Evolutionary conservation across 53 echinoderm and acorn worm species (phyloP).

Genomic region (Echinarachnius parma): DNA sequence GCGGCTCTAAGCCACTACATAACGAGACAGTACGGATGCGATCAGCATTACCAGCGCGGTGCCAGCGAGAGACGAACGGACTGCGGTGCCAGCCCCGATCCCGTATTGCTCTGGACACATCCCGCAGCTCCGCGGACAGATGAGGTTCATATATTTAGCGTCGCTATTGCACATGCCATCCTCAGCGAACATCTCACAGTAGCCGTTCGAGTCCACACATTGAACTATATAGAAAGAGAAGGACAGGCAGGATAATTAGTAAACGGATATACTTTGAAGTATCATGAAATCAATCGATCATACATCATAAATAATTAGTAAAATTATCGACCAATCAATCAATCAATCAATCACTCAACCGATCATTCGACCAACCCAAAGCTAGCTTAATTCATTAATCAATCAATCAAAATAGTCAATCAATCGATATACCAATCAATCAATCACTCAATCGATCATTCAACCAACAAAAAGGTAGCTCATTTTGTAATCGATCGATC

Average conservation of each 20-base stretch:
- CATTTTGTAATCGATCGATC: no score
- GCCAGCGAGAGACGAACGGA: not conserved
- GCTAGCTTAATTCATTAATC: no score
- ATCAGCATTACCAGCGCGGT: not conserved
- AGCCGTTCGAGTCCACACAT: conserved; percentile 25
- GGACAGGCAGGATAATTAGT: not conserved
- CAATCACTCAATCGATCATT: no score
- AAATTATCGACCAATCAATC: no score
- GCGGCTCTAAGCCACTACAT: not conserved
- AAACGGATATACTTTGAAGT: no score
- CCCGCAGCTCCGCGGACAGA: conserved; percentile 23
- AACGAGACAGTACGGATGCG: not conserved
- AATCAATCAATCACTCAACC: no score
- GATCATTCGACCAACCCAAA: no score
- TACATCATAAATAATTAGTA: no score
- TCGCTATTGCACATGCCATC: conserved; percentile 30
- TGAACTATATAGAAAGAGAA: not conserved
- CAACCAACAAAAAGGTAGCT: no score
- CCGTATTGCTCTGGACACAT: conserved; percentile 18
- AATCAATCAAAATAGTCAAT: no score
- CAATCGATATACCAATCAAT: no score
- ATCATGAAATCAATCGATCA: not conserved
- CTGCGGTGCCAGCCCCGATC: not conserved
- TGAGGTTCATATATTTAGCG: conserved; percentile 4
- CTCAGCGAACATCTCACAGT: conserved; percentile 6